These are phyloP conservation scores for Parauchenoglanis punctatus DNA, from an alignment of 2,797 vertebrate genomes.

Conservation along the genomic window DNA sequence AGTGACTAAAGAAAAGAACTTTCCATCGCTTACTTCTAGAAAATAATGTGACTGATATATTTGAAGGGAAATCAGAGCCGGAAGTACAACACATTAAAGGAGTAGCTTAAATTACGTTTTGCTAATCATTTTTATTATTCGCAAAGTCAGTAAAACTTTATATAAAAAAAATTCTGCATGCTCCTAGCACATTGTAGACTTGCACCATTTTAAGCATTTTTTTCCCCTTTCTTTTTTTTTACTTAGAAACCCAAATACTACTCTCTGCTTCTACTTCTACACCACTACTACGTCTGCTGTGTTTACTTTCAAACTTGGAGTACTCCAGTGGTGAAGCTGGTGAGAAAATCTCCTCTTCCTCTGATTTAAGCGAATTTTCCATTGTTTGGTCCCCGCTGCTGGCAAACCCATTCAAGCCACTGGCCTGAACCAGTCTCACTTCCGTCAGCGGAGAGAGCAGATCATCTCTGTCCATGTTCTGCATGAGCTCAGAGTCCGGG, in stretches of 20 bases:
- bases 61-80: not conserved
- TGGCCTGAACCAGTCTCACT: conserved; percentile 18
- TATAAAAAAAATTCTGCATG: not conserved
- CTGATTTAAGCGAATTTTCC: conserved; percentile 47
- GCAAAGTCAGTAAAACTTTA: not conserved
- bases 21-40: not conserved
- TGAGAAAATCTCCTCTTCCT: conserved; percentile 62
- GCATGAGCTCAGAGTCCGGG: conserved; percentile 36
- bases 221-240: too few relatives aligned
- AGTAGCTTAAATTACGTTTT: not conserved
- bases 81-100: not conserved
- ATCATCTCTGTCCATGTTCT: conserved; percentile 48
- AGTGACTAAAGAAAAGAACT: not conserved
- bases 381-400: conserved; percentile 42
- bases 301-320: conserved; percentile 85
- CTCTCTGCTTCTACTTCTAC: not conserved
- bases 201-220: not conserved
- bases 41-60: not conserved
- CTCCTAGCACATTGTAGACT: not conserved
- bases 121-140: not conserved
- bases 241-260: not conserved
- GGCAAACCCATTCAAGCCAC: conserved; percentile 46
- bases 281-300: not conserved
- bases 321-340: conserved; percentile 66
- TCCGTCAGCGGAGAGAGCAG: conserved; percentile 49